Evolutionary conservation across 2,888 invertebrate genomes (phyloP), one percentile per base, ranked within the genome.

Genomic region (Linhomoeus sp.): DNA sequence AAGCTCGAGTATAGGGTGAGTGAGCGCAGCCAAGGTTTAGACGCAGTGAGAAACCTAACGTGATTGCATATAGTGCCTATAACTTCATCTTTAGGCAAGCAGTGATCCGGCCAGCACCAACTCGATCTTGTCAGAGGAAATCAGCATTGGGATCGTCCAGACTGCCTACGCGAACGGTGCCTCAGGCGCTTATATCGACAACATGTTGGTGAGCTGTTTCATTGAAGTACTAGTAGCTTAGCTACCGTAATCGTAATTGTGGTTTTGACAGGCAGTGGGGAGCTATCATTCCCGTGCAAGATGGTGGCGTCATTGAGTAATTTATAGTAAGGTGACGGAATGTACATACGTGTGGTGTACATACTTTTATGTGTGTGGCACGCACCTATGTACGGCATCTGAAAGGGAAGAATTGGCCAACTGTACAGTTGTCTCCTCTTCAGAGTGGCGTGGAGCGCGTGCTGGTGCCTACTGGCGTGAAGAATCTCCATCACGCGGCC

Each of bases 161-260:
- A 97, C 94, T 1, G 97, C 94, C 0, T 99, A 97, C 67, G 90
- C 97, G 0, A 99, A 99, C 68, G 94, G 94, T 1, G 85, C 79
- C 38, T 92, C 92, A 1, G 94, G 92, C 0, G 75, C 77, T 54
- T 94, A 88, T 64, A 87, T 94, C 55, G 74, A 57, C 24, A 56
- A 72, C 9, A 52, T 53, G 20, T 56, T 73, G 60, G 70, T 70
- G 39, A 12, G 29, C 12, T 12, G 29, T n/a, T n/a, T n/a, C n/a
- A n/a, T n/a, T n/a, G n/a, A n/a, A n/a, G n/a, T n/a, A n/a, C n/a
- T n/a, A n/a, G n/a, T n/a, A n/a, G n/a, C n/a, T n/a, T n/a, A n/a
- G n/a, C n/a, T n/a, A n/a, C n/a, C n/a, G n/a, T n/a, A n/a, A n/a
- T n/a, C n/a, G n/a, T n/a, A n/a, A n/a, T n/a, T n/a, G n/a, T n/a